phyloP scores from a whole-genome alignment of 2,888 invertebrate genomes.

The Pristionchus mayeri region DNA sequence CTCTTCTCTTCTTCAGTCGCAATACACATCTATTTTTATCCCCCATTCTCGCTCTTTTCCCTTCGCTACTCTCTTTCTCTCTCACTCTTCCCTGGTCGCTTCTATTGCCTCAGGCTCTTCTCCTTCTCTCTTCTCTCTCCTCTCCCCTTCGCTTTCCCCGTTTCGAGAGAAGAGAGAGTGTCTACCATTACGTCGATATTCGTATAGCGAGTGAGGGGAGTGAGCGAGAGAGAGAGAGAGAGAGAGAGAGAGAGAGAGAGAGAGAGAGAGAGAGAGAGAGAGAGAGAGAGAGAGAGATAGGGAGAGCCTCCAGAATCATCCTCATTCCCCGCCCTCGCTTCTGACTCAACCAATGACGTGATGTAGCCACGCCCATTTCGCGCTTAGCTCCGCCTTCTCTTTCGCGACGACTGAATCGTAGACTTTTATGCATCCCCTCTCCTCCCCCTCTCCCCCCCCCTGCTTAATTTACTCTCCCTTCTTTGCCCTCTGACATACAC shows the following conservation, averaged over 20 bases:
- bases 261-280: neutral
- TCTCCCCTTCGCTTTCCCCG: neutral
- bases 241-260: neutral
- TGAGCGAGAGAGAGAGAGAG: neutral
- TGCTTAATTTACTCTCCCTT: neutral
- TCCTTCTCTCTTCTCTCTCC: neutral
- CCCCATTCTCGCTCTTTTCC: neutral
- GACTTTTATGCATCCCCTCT: neutral
- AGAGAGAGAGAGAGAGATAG: neutral
- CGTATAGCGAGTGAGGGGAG: slow-evolving; percentile 16
- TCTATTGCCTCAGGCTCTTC: slow-evolving; percentile 23
- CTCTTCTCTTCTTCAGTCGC: slow-evolving; percentile 29
- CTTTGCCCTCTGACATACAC: neutral
- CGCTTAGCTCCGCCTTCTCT: slow-evolving; percentile 9
- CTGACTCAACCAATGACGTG: slow-evolving; percentile 29
- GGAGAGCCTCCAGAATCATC: neutral
- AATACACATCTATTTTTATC: slow-evolving; percentile 30
- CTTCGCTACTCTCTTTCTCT: slow-evolving; percentile 35
- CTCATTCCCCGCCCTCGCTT: neutral
- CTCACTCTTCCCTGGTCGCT: neutral
- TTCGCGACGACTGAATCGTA: neutral
- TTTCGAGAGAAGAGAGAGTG: slow-evolving; percentile 30
- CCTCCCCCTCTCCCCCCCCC: neutral
- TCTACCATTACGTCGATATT: slow-evolving; percentile 31
- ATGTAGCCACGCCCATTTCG: neutral